These are phyloP conservation scores for Mythimna albipuncta DNA, from an alignment of 2,888 invertebrate species.

Conservation along the genomic window DNA sequence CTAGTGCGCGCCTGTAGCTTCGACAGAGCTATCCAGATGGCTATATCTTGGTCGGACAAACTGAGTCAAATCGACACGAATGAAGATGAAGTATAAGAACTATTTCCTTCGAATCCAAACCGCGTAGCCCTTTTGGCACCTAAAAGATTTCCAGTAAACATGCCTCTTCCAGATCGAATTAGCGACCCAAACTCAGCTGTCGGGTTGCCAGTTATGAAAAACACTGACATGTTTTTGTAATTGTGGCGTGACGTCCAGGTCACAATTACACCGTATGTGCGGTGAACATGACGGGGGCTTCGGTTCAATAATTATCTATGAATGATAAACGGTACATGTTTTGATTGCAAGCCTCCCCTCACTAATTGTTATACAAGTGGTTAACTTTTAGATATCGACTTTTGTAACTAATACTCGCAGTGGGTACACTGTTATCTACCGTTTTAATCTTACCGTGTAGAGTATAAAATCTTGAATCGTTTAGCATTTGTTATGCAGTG, in stretches of 20 bases:
- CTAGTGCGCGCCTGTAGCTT: too few species aligned
- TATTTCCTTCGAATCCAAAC: background rate
- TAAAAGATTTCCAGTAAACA: background rate
- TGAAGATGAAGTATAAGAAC: too few species aligned
- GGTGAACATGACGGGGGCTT: slow-evolving; percentile 65
- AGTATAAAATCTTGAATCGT: too few species aligned
- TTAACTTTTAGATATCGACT: slow-evolving; percentile 64
- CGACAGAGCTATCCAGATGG: too few species aligned
- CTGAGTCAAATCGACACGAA: too few species aligned
- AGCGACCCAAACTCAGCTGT: slow-evolving; percentile 15
- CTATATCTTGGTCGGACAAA: too few species aligned
- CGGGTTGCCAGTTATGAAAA: slow-evolving; percentile 50
- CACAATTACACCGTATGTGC: slow-evolving; percentile 86
- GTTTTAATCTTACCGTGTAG: background rate
- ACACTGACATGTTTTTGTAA: slow-evolving; percentile 82
- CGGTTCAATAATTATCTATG: slow-evolving; percentile 73
- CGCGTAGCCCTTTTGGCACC: background rate
- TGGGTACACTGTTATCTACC: slow-evolving; percentile 10
- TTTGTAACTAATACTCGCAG: slow-evolving; percentile 34
- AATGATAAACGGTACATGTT: slow-evolving; percentile 71
- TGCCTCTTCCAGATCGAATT: slow-evolving; percentile 15
- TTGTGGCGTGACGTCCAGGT: slow-evolving; percentile 72
- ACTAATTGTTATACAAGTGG: slow-evolving; percentile 58
- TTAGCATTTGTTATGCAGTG: too few species aligned
- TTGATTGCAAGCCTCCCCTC: slow-evolving; percentile 56